phyloP scores from a whole-genome alignment of 2,797 vertebrate species.

The Tamandua tetradactyla region DNA sequence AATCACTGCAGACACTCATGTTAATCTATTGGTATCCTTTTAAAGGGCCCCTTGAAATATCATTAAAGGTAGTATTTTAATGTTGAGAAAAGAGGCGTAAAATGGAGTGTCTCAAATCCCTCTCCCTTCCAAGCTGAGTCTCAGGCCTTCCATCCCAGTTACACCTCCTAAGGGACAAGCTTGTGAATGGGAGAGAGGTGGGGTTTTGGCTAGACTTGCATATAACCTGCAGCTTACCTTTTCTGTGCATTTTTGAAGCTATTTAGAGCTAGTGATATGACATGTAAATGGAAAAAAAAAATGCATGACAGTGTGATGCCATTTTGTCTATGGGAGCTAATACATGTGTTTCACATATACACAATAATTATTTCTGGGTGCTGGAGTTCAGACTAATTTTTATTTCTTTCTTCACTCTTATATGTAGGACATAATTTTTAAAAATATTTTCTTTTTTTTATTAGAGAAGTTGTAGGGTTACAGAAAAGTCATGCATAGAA shows the following conservation, averaged over 20 bases:
- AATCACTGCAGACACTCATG: neutral
- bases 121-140: neutral
- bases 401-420: neutral
- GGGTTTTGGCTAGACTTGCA: neutral
- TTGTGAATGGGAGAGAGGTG: neutral
- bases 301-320: neutral
- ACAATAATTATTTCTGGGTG: neutral
- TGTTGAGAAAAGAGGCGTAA: neutral
- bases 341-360: neutral
- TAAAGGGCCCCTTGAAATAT: neutral
- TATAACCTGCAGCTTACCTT: neutral
- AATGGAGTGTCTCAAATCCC: neutral
- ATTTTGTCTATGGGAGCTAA: neutral
- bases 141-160: neutral
- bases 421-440: too few relatives aligned
- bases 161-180: neutral
- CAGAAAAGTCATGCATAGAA: too few relatives aligned
- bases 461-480: too few relatives aligned
- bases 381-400: neutral
- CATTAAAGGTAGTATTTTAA: slow-evolving; percentile 9
- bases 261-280: neutral
- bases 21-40: neutral
- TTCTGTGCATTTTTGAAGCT: neutral
- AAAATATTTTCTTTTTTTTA: too few relatives aligned
- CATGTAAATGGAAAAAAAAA: neutral